Evolutionary conservation across 1,140 invertebrate species (phyloP).

Genomic region (Camponotus floridanus): DNA sequence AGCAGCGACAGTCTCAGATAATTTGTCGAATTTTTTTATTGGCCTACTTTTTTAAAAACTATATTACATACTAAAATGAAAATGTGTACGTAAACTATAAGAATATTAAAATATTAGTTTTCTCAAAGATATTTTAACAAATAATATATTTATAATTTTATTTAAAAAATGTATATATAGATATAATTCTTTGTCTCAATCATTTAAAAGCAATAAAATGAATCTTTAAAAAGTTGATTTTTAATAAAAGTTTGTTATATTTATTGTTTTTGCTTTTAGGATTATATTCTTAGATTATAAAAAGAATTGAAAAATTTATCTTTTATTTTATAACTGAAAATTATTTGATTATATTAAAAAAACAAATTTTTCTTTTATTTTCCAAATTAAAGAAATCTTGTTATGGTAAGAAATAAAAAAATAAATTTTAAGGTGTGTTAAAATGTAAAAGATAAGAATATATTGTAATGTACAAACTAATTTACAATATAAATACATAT

Average conservation of each 20-base stretch:
- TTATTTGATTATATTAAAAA: background rate
- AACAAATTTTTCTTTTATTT: background rate
- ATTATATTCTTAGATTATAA: background rate
- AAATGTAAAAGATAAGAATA: background rate
- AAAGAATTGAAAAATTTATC: background rate
- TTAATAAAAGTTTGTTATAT: background rate
- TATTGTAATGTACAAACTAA: background rate
- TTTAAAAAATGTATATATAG: background rate
- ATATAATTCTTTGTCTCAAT: background rate
- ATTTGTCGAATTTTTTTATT: constrained; percentile 31
- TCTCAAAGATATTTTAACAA: background rate
- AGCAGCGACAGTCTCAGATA: background rate
- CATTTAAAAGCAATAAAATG: background rate
- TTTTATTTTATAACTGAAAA: background rate
- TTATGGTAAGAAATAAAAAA: background rate
- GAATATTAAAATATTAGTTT: background rate
- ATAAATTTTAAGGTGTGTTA: background rate
- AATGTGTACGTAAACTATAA: background rate
- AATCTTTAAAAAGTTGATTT: background rate
- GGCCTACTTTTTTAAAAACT: background rate
- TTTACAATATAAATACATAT: background rate
- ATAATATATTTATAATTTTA: background rate
- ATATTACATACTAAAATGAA: background rate
- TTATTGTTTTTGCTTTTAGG: background rate
- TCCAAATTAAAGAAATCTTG: too few relatives aligned